These are phyloP conservation scores for Sycophila texana DNA, from an alignment of 2,888 invertebrate genomes.

Conservation along the genomic window DNA sequence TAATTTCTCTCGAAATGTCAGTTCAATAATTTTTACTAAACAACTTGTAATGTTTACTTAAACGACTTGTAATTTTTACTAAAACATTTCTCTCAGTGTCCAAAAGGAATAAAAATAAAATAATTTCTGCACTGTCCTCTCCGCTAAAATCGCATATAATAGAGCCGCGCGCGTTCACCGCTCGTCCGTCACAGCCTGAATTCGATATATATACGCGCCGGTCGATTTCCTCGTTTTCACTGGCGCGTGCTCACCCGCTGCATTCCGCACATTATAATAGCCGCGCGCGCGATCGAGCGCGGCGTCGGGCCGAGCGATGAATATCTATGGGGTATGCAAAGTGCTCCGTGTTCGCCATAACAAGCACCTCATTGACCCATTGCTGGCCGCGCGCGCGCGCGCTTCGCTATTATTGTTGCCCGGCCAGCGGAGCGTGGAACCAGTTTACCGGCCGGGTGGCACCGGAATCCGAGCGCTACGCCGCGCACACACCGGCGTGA, in stretches of 20 bases:
- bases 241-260: background rate
- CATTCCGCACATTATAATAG: constrained; percentile 18
- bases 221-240: constrained; percentile 59
- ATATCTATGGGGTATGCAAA: constrained; percentile 74
- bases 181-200: background rate
- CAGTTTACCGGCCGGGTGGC: constrained; percentile 69
- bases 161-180: no score
- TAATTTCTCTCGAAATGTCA: no score
- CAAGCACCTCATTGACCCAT: constrained; percentile 74
- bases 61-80: no score
- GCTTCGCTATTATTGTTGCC: constrained; percentile 67
- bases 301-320: constrained; percentile 64
- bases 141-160: background rate
- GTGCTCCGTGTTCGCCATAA: constrained; percentile 73
- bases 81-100: no score
- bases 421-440: constrained; percentile 65
- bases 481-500: constrained; percentile 34
- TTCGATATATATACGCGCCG: constrained; percentile 11
- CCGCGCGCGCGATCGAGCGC: background rate
- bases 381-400: constrained; percentile 55
- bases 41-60: no score
- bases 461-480: constrained; percentile 60
- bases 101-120: no score
- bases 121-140: no score
- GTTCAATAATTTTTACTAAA: no score